These are phyloP conservation scores for Heliconius himera DNA, from an alignment of 1,140 invertebrate genomes.

Conservation along the genomic window DNA sequence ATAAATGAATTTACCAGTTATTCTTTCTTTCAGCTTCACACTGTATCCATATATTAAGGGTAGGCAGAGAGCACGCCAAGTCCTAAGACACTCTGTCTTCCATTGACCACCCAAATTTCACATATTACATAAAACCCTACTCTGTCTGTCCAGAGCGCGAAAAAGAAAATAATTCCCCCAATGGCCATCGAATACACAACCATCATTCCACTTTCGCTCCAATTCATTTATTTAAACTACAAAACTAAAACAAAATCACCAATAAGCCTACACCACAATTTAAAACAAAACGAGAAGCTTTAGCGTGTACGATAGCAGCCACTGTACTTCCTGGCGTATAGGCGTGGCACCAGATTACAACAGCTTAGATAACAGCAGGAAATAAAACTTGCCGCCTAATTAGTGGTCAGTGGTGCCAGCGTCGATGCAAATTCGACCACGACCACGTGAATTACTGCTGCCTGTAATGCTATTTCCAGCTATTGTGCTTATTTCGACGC, in stretches of 20 bases:
- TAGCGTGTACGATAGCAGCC: constrained; percentile 17
- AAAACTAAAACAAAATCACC: not conserved
- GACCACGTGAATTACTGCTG: constrained; percentile 38
- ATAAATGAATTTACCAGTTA: too few relatives aligned
- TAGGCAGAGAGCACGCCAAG: too few relatives aligned
- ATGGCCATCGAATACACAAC: too few relatives aligned
- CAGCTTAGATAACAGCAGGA: constrained; percentile 46
- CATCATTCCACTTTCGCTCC: too few relatives aligned
- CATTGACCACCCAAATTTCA: too few relatives aligned
- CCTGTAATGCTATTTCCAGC: constrained; percentile 36
- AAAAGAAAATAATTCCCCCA: too few relatives aligned
- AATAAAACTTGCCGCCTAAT: constrained; percentile 48
- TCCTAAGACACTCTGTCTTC: too few relatives aligned
- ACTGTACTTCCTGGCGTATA: constrained; percentile 33
- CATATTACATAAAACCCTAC: too few relatives aligned
- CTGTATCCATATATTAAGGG: too few relatives aligned
- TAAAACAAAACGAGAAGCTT: constrained; percentile 7
- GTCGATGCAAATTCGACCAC: constrained; percentile 47
- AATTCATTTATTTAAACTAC: too few relatives aligned
- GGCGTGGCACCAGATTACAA: constrained; percentile 45
- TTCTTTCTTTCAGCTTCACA: too few relatives aligned
- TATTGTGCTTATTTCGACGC: constrained; percentile 46
- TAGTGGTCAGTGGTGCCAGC: constrained; percentile 38
- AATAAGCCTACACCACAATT: not conserved
- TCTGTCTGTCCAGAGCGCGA: too few relatives aligned